These are phyloP conservation scores for Darevskia mixta DNA, from an alignment of 2,797 vertebrate species.

Conservation along the genomic window DNA sequence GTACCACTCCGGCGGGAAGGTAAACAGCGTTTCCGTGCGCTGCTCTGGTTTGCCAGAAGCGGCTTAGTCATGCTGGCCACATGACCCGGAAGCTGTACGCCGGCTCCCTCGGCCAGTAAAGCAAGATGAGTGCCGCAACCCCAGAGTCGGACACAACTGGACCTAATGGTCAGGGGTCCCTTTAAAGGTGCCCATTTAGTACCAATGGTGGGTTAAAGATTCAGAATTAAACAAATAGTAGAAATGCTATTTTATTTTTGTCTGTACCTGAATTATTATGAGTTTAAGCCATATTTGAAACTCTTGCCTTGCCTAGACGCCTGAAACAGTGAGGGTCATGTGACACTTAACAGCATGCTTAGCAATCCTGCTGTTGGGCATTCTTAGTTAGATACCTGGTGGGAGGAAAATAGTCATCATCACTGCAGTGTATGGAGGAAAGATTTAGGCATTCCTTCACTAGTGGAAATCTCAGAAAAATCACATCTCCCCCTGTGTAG, in stretches of 20 bases:
- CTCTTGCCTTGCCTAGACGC: not conserved
- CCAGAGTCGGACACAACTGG: no score
- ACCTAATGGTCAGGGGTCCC: no score
- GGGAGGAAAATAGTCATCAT: not conserved
- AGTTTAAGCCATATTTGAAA: conserved; percentile 4
- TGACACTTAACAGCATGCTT: not conserved
- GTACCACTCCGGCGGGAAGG: no score
- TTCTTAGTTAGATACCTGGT: not conserved
- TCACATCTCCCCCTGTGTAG: not conserved
- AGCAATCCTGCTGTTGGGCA: not conserved
- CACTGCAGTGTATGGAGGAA: not conserved
- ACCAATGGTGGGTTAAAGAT: no score
- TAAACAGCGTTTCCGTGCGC: no score
- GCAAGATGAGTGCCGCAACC: no score
- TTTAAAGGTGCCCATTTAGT: no score
- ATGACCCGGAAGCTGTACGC: no score
- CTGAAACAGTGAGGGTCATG: not conserved
- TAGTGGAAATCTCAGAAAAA: not conserved
- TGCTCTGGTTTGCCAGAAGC: no score
- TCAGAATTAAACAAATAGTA: not conserved
- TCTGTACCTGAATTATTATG: not conserved
- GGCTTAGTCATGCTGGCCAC: no score
- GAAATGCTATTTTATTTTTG: not conserved
- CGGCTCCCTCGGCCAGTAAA: no score
- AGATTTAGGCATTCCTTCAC: not conserved